Base-by-base conservation (phyloP, 2,888 invertebrate species). In the Mythimna lalbum region DNA sequence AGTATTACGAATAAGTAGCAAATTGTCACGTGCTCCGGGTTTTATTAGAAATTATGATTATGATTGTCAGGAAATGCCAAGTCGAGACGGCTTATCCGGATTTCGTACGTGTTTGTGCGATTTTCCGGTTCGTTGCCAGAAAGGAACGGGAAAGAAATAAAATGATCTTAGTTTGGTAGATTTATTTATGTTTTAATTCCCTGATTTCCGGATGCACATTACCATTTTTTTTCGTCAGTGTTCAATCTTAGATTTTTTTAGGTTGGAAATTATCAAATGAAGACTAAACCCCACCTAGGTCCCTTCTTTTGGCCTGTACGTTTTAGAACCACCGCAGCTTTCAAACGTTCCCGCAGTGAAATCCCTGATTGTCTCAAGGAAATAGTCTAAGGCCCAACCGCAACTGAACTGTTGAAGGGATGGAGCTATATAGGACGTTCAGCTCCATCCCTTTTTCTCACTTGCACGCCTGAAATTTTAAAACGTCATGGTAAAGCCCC, bases 21-120 rank as follows among this genome's bases (percentile, higher is more conserved):
- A 63, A 63, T 43, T n/a, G n/a, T 77, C 49, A 69, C 62, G 55
- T 55, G 63, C 19, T 5, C 3, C 19, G 31, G 27, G 14, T 49
- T 77, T 59, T 78, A 63, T 60, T 72, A 63, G 64, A 72, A 71
- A 64, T 64, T 60, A 63, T 72, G 31, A 74, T 64, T 52, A 53
- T 59, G 49, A 63, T 62, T 78, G 49, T 63, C 50, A 59, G 74
- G 75, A 80, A 74, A 67, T 49, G 53, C 56, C 73, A 61, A 73
- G 62, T 50, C n/a, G 49, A 47, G 73, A 49, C 21, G 21, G 31
- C 50, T 56, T 60, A 72, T 63, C 59, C 73, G 56, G 73, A 78
- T 49, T n/a, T 17, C 4, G 23, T 57, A 78, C 78, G 74, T 78
- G 73, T 12, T 63, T 31, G 50, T 70, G 36, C 50, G 43, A 12